phyloP scores from a whole-genome alignment of 2,797 vertebrate genomes.

The Myripristis jacobus region DNA sequence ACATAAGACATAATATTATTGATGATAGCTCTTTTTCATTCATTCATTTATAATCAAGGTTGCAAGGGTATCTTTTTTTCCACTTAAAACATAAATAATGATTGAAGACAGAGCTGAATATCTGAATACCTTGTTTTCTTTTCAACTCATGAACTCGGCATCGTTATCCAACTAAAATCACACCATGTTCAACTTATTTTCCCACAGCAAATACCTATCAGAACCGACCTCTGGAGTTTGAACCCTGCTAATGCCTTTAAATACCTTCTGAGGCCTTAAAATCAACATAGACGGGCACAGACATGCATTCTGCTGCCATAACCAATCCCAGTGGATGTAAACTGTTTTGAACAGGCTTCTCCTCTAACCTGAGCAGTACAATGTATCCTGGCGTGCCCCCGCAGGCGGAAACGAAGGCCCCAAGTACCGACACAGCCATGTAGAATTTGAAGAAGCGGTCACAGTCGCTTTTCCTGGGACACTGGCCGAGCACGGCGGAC shows the following conservation, averaged over 20 bases:
- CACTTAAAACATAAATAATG: no score
- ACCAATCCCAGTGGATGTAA: neutral
- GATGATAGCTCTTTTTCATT: no score
- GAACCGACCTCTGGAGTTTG: neutral
- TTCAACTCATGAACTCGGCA: no score
- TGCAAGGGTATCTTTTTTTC: no score
- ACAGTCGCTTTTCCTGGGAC: constrained; percentile 87
- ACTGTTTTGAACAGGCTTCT: neutral
- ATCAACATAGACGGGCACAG: neutral
- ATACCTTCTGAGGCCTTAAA: neutral
- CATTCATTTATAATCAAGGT: no score
- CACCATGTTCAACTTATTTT: neutral
- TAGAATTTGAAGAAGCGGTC: constrained; percentile 89
- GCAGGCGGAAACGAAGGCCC: constrained; percentile 89
- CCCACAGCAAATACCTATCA: neutral
- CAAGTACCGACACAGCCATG: constrained; percentile 87
- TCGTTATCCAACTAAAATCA: no score
- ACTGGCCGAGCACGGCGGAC: constrained; percentile 88
- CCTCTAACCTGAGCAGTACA: constrained; percentile 90
- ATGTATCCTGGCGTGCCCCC: constrained; percentile 92
- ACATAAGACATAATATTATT: no score
- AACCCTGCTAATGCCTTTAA: neutral
- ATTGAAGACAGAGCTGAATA: no score
- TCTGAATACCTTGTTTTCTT: no score
- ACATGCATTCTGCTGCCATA: no score